Percentiles rank a stretch among this genome's conserved stretches.
phyloP scores from a whole-genome alignment of 2,888 invertebrate species.

The Luperina nickerlii region DNA sequence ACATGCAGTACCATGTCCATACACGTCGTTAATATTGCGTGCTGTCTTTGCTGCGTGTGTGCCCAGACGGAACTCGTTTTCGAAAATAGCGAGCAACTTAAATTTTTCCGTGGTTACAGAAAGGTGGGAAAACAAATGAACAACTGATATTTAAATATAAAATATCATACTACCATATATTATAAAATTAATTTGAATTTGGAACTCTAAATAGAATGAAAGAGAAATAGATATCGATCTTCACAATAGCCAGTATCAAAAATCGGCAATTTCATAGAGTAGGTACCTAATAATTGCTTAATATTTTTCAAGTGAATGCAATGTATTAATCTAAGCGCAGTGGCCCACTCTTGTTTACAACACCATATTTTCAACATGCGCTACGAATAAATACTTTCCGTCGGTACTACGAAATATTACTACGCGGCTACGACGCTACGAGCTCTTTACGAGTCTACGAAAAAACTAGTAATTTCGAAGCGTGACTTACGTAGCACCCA shows the following conservation, averaged over 20 bases:
- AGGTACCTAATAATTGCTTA: background rate
- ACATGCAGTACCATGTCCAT: too few species aligned
- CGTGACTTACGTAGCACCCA: constrained; percentile 22
- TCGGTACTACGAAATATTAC: constrained; percentile 42
- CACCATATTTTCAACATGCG: constrained; percentile 6
- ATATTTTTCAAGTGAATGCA: background rate
- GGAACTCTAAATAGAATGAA: too few species aligned
- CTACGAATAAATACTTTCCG: constrained; percentile 10
- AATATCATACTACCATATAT: background rate
- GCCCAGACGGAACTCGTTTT: too few species aligned
- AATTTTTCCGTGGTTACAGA: too few species aligned
- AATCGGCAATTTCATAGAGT: background rate
- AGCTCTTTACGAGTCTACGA: constrained; percentile 40
- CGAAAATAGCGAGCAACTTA: too few species aligned
- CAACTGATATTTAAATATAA: too few species aligned
- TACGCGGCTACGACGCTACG: constrained; percentile 53
- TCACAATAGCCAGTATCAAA: background rate
- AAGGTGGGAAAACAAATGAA: too few species aligned
- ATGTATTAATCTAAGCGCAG: background rate
- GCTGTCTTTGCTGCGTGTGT: too few species aligned
- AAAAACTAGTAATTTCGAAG: constrained; percentile 36
- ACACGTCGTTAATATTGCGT: too few species aligned
- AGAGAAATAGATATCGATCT: background rate
- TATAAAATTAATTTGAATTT: too few species aligned
- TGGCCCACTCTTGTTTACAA: background rate